These are phyloP conservation scores for Macrophya alboannulata DNA, from an alignment of 2,888 invertebrate species.

Conservation along the genomic window DNA sequence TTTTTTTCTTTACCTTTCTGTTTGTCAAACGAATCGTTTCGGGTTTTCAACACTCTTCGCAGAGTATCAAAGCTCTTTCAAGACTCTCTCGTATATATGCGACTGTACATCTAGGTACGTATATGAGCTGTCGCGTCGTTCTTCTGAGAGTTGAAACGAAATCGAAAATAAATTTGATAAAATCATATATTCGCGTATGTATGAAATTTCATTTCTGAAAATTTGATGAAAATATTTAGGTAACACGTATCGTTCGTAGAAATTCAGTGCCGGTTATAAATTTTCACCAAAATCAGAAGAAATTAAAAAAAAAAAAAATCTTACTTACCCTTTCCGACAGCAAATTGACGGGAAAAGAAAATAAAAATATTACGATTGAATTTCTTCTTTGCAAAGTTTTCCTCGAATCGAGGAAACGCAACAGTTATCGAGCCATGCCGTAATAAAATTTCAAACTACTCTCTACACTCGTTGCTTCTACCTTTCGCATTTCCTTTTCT, in stretches of 20 bases:
- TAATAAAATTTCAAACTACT: slow-evolving; percentile 5
- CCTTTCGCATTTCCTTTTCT: not conserved
- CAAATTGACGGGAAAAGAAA: not conserved
- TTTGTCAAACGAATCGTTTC: not conserved
- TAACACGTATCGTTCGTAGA: not conserved
- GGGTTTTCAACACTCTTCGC: not conserved
- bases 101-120: not conserved
- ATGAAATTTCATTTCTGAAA: not conserved
- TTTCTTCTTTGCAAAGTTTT: not conserved
- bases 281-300: not conserved
- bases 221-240: not conserved
- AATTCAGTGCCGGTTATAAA: not conserved
- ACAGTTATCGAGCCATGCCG: not conserved
- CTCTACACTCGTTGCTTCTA: not conserved
- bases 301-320: not conserved
- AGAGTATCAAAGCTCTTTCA: not conserved
- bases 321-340: not conserved
- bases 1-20: not conserved
- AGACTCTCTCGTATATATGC: not conserved
- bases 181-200: not conserved
- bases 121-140: not conserved
- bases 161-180: not conserved
- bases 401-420: not conserved
- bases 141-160: not conserved
- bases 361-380: not conserved